Conservation (phyloP, 2,888 invertebrate genomes). For the Oxycera nigricornis region DNA sequence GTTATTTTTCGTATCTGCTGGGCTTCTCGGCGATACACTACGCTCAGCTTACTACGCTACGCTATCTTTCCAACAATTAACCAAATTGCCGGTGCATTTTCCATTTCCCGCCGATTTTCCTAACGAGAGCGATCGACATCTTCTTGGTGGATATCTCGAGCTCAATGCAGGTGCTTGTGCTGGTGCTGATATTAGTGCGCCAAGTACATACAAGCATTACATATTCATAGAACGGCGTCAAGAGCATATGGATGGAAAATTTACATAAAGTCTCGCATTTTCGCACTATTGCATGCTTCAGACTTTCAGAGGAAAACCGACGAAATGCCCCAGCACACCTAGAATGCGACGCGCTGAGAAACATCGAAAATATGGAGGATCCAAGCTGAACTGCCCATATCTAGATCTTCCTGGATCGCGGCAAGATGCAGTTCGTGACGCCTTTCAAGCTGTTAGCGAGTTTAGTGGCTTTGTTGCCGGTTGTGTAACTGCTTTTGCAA, state of each 20-base stretch:
- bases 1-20: background rate
- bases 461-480: background rate
- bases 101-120: background rate
- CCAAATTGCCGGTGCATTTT: background rate
- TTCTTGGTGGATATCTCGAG: background rate
- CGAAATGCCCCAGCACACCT: background rate
- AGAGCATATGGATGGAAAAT: background rate
- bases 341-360: background rate
- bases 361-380: background rate
- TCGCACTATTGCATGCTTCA: background rate
- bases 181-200: background rate
- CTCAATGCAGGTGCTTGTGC: background rate
- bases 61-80: background rate
- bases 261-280: background rate
- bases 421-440: background rate
- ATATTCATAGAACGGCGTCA: background rate
- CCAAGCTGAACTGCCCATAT: slow-evolving; percentile 13
- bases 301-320: background rate
- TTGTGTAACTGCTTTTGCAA: background rate
- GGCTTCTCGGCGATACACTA: background rate
- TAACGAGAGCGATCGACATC: background rate
- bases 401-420: slow-evolving; percentile 29
- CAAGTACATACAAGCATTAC: background rate
- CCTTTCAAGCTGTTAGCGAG: background rate
- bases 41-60: background rate